Base-by-base conservation (phyloP, 2,797 vertebrate species). In the Moxostoma hubbsi region DNA sequence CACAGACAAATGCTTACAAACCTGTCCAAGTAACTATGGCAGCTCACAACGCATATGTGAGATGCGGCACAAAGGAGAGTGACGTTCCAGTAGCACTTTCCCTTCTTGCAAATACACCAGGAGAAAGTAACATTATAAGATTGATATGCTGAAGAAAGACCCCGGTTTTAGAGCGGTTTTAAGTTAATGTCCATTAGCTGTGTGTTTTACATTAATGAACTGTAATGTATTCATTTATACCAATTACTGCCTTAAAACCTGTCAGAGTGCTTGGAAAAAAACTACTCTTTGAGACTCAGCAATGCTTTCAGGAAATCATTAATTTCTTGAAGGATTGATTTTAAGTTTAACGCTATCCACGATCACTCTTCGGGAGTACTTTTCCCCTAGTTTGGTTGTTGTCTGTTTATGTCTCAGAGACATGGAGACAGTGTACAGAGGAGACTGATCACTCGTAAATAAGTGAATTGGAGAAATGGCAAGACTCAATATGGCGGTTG, bases 1-100 rank as follows among this genome's bases (percentile, higher is more conserved):
- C 63, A 78, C 49, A 16, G 10, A 45, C n/a, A 74, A 36, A 36
- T 36, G 36, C 36, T 36, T 36, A 36, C 36, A 36, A 57, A 65
- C 62, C 73, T 78, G 83, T 76, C 66, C 57, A 59, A 5, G 63
- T 84, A 77, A 68, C 71, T 71, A 78, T 82, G 77, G 71, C 51
- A 69, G 73, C 68, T 65, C 70, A 76, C n/a, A 55, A 64, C 49
- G 6, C 62, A 47, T 57, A 64, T 36, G 59, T 79, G 36, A 36
- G 36, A 36, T 36, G 3, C 36, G 36, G 36, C 36, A 36, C 36
- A 36, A 36, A 36, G 4, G 36, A 36, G 36, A 36, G 36, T 36
- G 75, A 68, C 54, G 51, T 57, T 49, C 43, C 36, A 12, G 50
- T 49, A 24, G 18, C 3, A 67, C 50, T 69, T 66, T 66, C 8